Percentiles rank a stretch among this genome's conserved stretches.
Evolutionary conservation across 2,797 vertebrate species (phyloP).

Genomic region (Champsocephalus esox): DNA sequence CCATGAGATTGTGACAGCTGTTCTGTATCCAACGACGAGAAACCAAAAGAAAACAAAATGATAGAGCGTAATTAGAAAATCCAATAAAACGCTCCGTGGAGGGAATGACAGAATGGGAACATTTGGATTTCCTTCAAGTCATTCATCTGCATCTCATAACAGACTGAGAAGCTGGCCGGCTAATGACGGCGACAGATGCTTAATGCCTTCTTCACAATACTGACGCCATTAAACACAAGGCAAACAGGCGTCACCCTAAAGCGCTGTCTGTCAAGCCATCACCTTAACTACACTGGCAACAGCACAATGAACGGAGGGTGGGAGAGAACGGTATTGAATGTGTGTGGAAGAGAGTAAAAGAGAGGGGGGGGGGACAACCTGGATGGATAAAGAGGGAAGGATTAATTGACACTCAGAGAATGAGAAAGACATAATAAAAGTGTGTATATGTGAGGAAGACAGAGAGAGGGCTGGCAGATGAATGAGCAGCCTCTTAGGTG

Average conservation of each 20-base stretch:
- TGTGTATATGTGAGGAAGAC: conserved; percentile 50
- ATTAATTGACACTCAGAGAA: conserved; percentile 73
- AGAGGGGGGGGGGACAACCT: conserved; percentile 13
- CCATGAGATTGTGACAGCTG: conserved; percentile 24
- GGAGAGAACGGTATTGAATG: conserved; percentile 41
- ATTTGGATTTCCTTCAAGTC: conserved; percentile 78
- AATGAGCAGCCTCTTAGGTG: conserved; percentile 68
- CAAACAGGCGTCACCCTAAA: conserved; percentile 78
- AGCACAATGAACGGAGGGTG: conserved; percentile 44
- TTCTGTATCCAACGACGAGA: conserved; percentile 4
- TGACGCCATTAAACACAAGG: conserved; percentile 78
- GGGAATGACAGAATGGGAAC: conserved; percentile 63
- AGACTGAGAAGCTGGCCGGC: conserved; percentile 65
- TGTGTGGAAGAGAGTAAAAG: conserved; percentile 28
- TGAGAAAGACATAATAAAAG: conserved; percentile 61
- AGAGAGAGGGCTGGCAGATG: conserved; percentile 53
- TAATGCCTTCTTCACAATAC: conserved; percentile 80
- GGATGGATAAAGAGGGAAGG: conserved; percentile 58
- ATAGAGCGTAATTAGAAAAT: conserved; percentile 58
- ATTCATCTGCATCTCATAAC: conserved; percentile 76
- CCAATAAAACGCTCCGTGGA: conserved; percentile 53
- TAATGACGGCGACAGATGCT: conserved; percentile 80
- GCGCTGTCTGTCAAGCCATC: conserved; percentile 78
- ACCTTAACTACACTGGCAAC: conserved; percentile 77
- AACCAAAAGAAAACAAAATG: conserved; percentile 39